Evolutionary conservation across 2,888 invertebrate species (phyloP).

Genomic region (Ormyrus nitidulus): DNA sequence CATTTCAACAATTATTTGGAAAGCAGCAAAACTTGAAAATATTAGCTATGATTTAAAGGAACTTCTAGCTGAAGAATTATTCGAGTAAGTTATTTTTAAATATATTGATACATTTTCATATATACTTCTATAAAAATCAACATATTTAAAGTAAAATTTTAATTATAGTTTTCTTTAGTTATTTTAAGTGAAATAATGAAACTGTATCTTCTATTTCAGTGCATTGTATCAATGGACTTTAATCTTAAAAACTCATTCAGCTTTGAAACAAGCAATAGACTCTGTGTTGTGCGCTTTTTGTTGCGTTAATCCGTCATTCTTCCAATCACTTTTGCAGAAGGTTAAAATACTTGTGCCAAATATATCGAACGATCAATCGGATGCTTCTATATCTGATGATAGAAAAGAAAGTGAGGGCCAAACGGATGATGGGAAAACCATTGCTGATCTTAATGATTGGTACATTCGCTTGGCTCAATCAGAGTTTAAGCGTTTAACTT

Average conservation of each 20-base stretch:
- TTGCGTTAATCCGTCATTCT: constrained; percentile 87
- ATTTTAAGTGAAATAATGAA: neutral
- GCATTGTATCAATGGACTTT: constrained; percentile 87
- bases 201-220: constrained; percentile 64
- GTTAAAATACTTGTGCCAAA: constrained; percentile 81
- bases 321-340: constrained; percentile 84
- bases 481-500: constrained; percentile 77
- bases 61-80: constrained; percentile 85
- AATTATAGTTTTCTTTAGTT: no score
- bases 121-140: no score
- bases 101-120: no score
- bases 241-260: constrained; percentile 82
- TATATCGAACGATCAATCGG: constrained; percentile 76
- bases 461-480: constrained; percentile 79
- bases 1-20: constrained; percentile 89
- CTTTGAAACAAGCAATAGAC: constrained; percentile 90
- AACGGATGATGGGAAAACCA: constrained; percentile 84
- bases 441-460: constrained; percentile 77
- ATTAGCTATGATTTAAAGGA: constrained; percentile 81
- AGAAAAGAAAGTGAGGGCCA: constrained; percentile 79
- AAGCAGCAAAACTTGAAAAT: constrained; percentile 79
- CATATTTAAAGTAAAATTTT: no score
- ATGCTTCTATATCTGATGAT: constrained; percentile 80
- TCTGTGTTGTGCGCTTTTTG: constrained; percentile 91
- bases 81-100: constrained; percentile 77